phyloP scores from a whole-genome alignment of 2,113 vertebrate species.

The Gymnogyps californianus region DNA sequence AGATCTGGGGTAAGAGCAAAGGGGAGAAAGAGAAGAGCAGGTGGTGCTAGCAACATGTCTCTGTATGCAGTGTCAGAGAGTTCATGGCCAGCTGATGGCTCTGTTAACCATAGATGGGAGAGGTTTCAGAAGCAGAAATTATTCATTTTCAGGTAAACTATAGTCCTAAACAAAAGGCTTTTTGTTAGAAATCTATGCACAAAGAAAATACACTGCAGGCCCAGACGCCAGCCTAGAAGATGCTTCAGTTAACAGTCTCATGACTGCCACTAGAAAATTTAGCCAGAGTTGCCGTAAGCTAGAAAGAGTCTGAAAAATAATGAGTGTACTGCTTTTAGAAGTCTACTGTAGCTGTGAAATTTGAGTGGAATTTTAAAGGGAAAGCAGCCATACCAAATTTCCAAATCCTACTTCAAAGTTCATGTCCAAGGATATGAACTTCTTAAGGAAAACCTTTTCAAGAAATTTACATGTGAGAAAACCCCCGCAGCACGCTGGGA shows the following conservation, averaged over 20 bases:
- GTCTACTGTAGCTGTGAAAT: not conserved
- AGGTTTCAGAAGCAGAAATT: not conserved
- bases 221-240: not conserved
- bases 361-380: not conserved
- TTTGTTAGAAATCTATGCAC: not conserved
- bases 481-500: accelerated
- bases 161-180: not conserved
- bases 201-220: not conserved
- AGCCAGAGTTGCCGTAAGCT: not conserved
- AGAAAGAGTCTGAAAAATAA: not conserved
- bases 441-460: not conserved
- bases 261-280: not conserved
- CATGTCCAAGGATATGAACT: not conserved
- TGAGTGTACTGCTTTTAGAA: not conserved
- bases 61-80: not conserved
- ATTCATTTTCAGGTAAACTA: not conserved
- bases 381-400: not conserved
- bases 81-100: not conserved
- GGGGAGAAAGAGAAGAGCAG: not conserved
- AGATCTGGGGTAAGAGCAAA: not conserved
- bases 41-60: not conserved
- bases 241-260: not conserved
- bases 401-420: not conserved
- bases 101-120: not conserved
- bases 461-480: not conserved